These are phyloP conservation scores for Tachysurus fulvidraco DNA, from an alignment of 2,113 vertebrate species.

Conservation along the genomic window DNA sequence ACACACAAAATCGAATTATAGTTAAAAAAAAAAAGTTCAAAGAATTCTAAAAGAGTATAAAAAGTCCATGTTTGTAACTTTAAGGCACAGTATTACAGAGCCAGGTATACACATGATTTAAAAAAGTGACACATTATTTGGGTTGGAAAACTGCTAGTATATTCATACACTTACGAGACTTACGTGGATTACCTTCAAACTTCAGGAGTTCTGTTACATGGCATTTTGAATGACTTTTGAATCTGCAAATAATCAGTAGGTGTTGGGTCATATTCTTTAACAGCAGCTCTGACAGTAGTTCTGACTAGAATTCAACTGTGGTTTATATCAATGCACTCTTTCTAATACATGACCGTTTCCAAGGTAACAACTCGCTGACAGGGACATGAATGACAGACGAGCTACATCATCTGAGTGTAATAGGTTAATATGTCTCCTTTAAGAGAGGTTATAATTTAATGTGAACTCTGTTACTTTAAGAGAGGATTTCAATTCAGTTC, in stretches of 20 bases:
- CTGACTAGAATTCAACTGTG: background rate
- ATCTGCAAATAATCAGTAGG: background rate
- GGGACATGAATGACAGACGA: background rate
- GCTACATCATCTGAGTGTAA: background rate
- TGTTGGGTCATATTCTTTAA: background rate
- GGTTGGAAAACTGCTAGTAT: background rate
- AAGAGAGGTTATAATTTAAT: too few species aligned
- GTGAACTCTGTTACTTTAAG: too few species aligned
- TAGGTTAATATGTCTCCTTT: too few species aligned
- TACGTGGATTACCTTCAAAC: background rate
- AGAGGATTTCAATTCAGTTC: too few species aligned
- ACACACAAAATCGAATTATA: background rate
- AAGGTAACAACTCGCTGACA: background rate
- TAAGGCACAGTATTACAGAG: background rate
- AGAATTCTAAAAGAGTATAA: background rate
- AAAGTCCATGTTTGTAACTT: too few species aligned
- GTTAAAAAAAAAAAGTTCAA: background rate
- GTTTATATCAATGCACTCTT: background rate
- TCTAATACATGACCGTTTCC: background rate
- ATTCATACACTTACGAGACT: background rate
- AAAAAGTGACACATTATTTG: background rate
- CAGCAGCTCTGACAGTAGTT: background rate
- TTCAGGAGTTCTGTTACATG: background rate
- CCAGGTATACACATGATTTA: background rate
- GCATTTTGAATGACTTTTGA: background rate